Evolutionary conservation across 2,113 vertebrate genomes (phyloP).

Genomic region (Xenopus tropicalis): UCB_Xtro_10.0 CM004444.2:162318001-162318500

Average conservation of each 20-base stretch:
- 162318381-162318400: too few relatives aligned
- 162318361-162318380: too few relatives aligned
- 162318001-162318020: too few relatives aligned
- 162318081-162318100: neutral
- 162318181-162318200: conserved; percentile 13
- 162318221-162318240: neutral
- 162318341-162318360: too few relatives aligned
- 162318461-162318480: too few relatives aligned
- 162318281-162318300: conserved; percentile 10
- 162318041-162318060: too few relatives aligned
- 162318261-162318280: conserved; percentile 8
- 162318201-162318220: conserved; percentile 29
- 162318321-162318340: too few relatives aligned
- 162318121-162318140: neutral
- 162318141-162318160: conserved; percentile 15
- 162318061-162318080: neutral
- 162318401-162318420: too few relatives aligned
- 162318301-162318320: conserved; percentile 16
- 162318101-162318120: neutral
- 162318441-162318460: too few relatives aligned
- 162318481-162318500: too few relatives aligned
- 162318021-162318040: too few relatives aligned
- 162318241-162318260: conserved; percentile 19
- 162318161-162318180: conserved; percentile 12
- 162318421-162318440: too few relatives aligned